Conservation (phyloP, 2,113 vertebrate genomes). For the Carollia perspicillata region DNA sequence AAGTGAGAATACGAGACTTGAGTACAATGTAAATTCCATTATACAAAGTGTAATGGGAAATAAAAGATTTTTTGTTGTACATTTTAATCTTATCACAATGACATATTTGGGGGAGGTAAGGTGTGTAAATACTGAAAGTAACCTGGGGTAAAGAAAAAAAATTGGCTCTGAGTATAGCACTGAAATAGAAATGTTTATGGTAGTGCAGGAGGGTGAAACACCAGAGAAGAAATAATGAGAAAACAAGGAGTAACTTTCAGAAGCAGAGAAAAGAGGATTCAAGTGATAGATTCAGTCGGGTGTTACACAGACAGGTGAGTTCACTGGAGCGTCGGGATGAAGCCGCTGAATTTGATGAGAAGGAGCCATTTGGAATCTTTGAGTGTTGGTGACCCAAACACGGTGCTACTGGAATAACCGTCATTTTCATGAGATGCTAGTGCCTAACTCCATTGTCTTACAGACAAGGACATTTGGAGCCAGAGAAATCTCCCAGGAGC, state of each 20-base stretch:
- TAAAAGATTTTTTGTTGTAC: background rate
- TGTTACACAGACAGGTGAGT: background rate
- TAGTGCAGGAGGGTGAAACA: background rate
- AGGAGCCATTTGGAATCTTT: background rate
- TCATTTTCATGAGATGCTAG: background rate
- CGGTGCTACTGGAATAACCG: background rate
- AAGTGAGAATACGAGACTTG: background rate
- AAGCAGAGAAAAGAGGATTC: background rate
- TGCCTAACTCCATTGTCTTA: background rate
- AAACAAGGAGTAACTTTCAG: background rate
- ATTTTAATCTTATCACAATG: background rate
- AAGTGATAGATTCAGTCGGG: background rate
- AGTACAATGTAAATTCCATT: background rate
- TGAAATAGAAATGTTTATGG: background rate
- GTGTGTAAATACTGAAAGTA: background rate
- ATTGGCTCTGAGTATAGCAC: background rate
- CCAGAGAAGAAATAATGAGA: background rate
- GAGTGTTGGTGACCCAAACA: background rate
- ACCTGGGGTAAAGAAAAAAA: slow-evolving; percentile 9
- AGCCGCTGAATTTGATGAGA: background rate
- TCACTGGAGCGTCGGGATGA: background rate
- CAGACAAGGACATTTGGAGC: background rate
- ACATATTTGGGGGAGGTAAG: background rate
- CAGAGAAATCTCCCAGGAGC: background rate
- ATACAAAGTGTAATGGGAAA: background rate